These are phyloP conservation scores for Pseudachorutes palmiensis DNA, from an alignment of 1,140 invertebrate species.

Conservation along the genomic window DNA sequence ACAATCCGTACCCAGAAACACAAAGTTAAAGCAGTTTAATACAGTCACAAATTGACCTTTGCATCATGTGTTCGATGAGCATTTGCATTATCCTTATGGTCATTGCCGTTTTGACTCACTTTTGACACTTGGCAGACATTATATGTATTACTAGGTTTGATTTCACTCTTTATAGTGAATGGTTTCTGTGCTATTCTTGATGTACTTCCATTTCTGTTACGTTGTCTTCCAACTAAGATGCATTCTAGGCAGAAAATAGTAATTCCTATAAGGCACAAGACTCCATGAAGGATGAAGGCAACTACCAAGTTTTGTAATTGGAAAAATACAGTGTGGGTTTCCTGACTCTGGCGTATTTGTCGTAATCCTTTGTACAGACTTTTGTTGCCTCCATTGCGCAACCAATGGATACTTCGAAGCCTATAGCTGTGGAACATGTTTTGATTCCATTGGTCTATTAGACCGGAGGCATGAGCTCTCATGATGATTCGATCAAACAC, in stretches of 20 bases:
- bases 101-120: no score
- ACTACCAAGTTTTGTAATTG: not conserved
- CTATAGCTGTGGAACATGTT: not conserved
- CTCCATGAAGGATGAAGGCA: not conserved
- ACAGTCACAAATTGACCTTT: no score
- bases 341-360: not conserved
- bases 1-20: no score
- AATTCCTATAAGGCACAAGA: not conserved
- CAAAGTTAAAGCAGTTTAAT: no score
- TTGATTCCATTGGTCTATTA: not conserved
- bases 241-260: not conserved
- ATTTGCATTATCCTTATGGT: no score
- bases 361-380: not conserved
- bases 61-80: no score
- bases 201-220: no score
- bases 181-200: no score
- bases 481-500: not conserved
- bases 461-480: not conserved
- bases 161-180: no score
- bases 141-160: no score
- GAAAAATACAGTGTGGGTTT: not conserved
- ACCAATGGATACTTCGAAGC: not conserved
- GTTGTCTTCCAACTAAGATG: no score
- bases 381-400: not conserved
- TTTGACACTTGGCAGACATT: no score